Evolutionary conservation across 2,113 vertebrate genomes (phyloP).

Genomic region (Arenaria interpres): DNA sequence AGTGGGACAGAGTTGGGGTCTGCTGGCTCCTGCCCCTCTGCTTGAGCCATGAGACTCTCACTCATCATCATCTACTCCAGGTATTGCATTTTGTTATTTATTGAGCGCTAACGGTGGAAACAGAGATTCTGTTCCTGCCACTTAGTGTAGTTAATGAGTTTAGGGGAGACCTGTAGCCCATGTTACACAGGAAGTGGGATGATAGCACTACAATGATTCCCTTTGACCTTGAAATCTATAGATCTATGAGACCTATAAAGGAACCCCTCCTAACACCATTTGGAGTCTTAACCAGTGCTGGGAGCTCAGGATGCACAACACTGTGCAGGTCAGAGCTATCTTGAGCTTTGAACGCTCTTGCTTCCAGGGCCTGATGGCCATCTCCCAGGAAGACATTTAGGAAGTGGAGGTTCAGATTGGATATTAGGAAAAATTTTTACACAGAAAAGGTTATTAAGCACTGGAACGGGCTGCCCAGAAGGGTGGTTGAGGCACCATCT

Average conservation of each 20-base stretch:
- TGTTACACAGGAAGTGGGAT: not conserved
- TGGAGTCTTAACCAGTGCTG: not conserved
- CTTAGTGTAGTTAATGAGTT: not conserved
- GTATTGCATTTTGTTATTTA: not conserved
- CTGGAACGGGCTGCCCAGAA: too few species aligned
- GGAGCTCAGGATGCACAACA: not conserved
- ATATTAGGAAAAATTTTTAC: too few species aligned
- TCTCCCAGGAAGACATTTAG: not conserved
- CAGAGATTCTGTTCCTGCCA: not conserved
- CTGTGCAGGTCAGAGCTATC: not conserved
- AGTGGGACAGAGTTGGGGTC: not conserved
- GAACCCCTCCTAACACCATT: not conserved
- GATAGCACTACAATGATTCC: not conserved
- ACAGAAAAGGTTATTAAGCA: too few species aligned
- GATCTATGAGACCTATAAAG: not conserved
- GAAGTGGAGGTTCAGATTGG: not conserved
- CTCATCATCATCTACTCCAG: not conserved
- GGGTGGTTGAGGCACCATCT: too few species aligned
- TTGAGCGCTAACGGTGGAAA: not conserved
- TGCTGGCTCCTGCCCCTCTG: not conserved
- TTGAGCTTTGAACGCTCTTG: not conserved
- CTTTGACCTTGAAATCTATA: not conserved
- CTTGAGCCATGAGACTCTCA: fast-evolving
- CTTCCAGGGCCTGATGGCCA: not conserved
- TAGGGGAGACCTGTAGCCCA: not conserved